Evolutionary conservation across 2,888 invertebrate species (phyloP), one percentile per base, ranked within the genome.

Genomic region (Dusona sp.): DNA sequence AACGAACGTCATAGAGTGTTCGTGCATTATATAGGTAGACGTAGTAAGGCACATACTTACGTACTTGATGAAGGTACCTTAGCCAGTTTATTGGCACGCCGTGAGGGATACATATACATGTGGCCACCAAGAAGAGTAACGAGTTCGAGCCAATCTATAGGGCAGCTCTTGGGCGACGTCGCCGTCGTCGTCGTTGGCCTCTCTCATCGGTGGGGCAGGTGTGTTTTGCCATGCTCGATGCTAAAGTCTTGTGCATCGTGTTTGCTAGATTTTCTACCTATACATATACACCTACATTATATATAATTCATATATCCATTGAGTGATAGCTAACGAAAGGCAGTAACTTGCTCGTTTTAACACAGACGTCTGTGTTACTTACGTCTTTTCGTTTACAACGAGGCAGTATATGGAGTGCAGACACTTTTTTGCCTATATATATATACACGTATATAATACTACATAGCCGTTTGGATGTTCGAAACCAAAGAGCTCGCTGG

Each of bases 131-230:
- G 83, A 88, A 88, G 90, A 90, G 90, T 89, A 91, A 91, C 90
- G 91, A 90, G 90, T 91, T 90, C 88, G 89, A 91, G 88, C 86
- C 89, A 88, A 88, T 89, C 80, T 90, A 68, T 80, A 72, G 51
- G 78, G 67, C 61, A 51, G 80, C 80, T 81, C 73, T 65, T 42
- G 84, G 84, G 73, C 84, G 81, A 77, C 72, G 83, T 67, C 61
- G 72, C 64, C 79, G 65, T 25, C 65, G 48, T 33, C 75, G 84
- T 74, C 79, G 78, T 81, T 67, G 84, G 68, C 45, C 73, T 79
- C 73, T 79, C 54, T 68, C 68, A 51, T 65, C 89, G 83, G 81
- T 42, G 64, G 84, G 89, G 89, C 92, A 92, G 92, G 91, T 91
- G 91, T 92, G 91, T 91, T 91, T 91, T 90, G 89, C 90, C 83